Conservation (phyloP, 2,797 vertebrate species). For the Xenops minutus region DNA sequence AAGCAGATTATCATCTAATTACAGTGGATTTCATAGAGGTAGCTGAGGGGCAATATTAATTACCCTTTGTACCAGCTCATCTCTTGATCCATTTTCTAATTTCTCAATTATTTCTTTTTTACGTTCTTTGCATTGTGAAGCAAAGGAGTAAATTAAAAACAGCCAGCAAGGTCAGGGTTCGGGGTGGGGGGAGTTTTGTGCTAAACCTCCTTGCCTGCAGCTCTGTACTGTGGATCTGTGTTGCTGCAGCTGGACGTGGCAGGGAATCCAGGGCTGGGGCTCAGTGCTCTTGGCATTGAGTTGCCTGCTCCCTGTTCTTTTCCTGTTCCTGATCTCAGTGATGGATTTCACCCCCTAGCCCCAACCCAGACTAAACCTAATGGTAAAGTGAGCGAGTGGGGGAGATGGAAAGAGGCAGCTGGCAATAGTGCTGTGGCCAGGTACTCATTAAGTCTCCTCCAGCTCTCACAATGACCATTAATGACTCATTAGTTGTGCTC, state of each 20-base stretch:
- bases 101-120: conserved; percentile 25
- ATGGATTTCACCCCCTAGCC: background rate
- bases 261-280: background rate
- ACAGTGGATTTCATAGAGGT: background rate
- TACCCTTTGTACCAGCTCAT: background rate
- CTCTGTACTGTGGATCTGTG: background rate
- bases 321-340: background rate
- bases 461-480: background rate
- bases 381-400: background rate
- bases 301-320: background rate
- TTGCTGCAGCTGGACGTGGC: accelerated
- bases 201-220: background rate
- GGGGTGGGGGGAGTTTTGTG: background rate
- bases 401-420: background rate
- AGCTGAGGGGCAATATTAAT: conserved; percentile 12
- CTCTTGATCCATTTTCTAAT: background rate
- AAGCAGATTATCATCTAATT: conserved; percentile 18
- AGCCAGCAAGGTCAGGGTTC: background rate
- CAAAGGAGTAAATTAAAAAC: background rate
- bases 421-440: background rate
- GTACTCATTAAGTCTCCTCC: background rate
- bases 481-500: background rate
- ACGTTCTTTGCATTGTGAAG: background rate
- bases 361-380: background rate
- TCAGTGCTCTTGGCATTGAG: accelerated